Evolutionary conservation across 2,888 invertebrate species (phyloP), one percentile per base, ranked within the genome.

Genomic region (Crocallis elinguaria): DNA sequence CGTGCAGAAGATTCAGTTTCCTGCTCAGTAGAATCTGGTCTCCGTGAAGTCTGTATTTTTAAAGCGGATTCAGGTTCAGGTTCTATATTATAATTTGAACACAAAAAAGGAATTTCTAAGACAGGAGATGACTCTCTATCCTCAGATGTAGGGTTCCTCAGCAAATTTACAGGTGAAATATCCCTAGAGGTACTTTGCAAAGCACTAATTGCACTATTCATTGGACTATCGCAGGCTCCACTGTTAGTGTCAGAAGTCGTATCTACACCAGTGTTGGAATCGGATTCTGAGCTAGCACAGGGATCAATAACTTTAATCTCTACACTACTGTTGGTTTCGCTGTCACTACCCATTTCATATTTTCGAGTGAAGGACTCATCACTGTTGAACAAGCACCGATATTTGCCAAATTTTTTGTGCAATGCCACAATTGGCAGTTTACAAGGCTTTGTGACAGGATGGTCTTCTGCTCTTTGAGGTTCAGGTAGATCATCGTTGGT

Each of bases 371-470:
- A 78, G 27, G 71, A 67, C 14, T 86, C 85, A 65, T 87, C 89
- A 76, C 74, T 88, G 59, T 85, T 86, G 57, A 91, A 83, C 12
- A 93, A 73, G 67, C 91, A 92, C 25, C 92, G 80, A 67, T 92
- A 93, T 77, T 93, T 93, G 32, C 93, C 93, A 69, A 93, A 93
- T 68, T 93, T 93, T 66, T 93, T 93, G 70, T 92, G 93, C 49
- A 86, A 68, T 46, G 84, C 86, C 64, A 89, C 81, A 38, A 80
- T 62, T 57, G 84, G 85, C 37, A 80, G 71, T 65, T 70, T 75
- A 52, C 67, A 70, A 42, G 78, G 67, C 59, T 83, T 84, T 13
- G 63, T 61, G 25, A 62, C 53, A 12, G 68, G 3, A 14, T n/a
- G n/a, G n/a, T 30, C 52, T 25, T 75, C 70, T 39, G 78, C 62